Conservation (phyloP, 2,888 invertebrate species). For the Perizoma flavofasciatum region DNA sequence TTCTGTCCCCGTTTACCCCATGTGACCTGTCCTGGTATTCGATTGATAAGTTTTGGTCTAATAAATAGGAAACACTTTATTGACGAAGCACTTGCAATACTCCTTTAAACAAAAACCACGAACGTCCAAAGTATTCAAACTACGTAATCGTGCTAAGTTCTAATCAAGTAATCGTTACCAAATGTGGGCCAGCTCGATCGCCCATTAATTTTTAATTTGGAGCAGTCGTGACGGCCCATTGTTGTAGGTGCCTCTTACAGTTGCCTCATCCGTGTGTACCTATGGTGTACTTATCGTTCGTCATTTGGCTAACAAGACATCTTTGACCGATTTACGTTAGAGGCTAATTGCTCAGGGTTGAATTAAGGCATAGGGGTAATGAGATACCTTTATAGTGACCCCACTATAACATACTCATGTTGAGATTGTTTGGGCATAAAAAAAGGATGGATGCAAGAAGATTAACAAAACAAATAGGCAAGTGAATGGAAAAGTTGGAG, state of each 20-base stretch:
- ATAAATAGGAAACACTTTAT: too few relatives aligned
- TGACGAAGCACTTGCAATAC: too few relatives aligned
- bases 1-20: too few relatives aligned
- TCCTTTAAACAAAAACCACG: neutral
- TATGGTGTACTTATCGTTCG: slow-evolving; percentile 48
- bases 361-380: neutral
- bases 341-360: slow-evolving; percentile 56
- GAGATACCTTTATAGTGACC: neutral
- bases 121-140: slow-evolving; percentile 16
- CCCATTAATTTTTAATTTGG: slow-evolving; percentile 63
- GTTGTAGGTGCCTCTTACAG: slow-evolving; percentile 43
- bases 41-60: too few relatives aligned
- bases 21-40: too few relatives aligned
- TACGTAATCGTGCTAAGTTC: slow-evolving; percentile 28
- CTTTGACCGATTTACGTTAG: slow-evolving; percentile 73
- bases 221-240: slow-evolving; percentile 56
- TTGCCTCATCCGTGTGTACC: slow-evolving; percentile 37
- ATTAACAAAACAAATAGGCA: too few relatives aligned
- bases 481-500: too few relatives aligned
- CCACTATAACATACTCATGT: too few relatives aligned
- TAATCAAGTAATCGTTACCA: slow-evolving; percentile 39
- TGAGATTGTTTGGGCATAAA: too few relatives aligned
- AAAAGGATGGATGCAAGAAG: too few relatives aligned
- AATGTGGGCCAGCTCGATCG: slow-evolving; percentile 58
- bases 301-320: slow-evolving; percentile 53